Base-by-base conservation (phyloP, 2,113 vertebrate species). In the Elephantulus edwardii region DNA sequence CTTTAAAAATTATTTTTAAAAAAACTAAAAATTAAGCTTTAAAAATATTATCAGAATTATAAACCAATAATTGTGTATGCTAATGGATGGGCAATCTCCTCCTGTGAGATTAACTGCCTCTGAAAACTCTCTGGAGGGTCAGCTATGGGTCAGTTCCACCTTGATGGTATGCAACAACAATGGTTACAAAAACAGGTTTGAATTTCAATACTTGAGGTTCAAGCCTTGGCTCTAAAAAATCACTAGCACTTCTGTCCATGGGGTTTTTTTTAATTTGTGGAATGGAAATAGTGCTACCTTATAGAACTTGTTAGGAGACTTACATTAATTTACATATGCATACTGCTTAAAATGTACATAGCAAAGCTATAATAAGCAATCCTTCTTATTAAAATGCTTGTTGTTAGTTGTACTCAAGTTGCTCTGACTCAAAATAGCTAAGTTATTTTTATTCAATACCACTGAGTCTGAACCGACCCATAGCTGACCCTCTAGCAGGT, bases 241-340 rank as follows among this genome's bases (percentile, higher is more conserved):
- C 38, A 58, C 56, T 74, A 48, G 11, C 8, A 7, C 6, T 13
- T 87, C 40, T 94, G 5, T 83, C 83, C 58, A 26, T 60, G n/a
- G n/a, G n/a, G n/a, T n/a, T n/a, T n/a, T n/a, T 87, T 14, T 56
- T 78, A 42, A 58, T 85, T 83, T 92, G n/a, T 90, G 86, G 90
- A 79, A 26, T 74, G 50, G 3, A 5, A 83, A 89, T 78, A 89
- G 40, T 54, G 74, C 74, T 86, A 83, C 44, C 3, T 11, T 82
- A 30, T 46, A 78, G 19, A 2, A 13, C 62, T 84, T 82, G 30
- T 52, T 88, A 74, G n/a, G 6, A n/a, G 12, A 19, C 14, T 52
- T 88, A 90, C 71, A 38, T 86, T 5, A 72, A 76, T 56, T 80
- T 42, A 85, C 10, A 19, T 62, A 72, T 50, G 10, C 44, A 82